These are phyloP conservation scores for Halcyon chelicuti DNA, from an alignment of 2,797 vertebrate species.

Conservation along the genomic window DNA sequence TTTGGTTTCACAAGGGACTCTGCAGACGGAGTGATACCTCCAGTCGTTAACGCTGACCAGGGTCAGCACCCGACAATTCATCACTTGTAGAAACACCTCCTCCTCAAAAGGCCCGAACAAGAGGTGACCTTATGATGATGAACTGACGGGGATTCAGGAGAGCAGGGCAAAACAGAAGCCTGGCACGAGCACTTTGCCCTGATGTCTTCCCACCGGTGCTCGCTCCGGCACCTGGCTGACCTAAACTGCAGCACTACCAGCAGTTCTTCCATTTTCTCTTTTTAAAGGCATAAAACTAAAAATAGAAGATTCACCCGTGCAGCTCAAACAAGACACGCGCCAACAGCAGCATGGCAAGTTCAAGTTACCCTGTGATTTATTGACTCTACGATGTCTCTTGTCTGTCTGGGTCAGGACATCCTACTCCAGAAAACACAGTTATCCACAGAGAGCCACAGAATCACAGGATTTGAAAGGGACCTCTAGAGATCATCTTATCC, in stretches of 20 bases:
- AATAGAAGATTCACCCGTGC: accelerated
- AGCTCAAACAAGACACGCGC: background rate
- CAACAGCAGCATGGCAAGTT: accelerated
- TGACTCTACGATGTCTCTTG: background rate
- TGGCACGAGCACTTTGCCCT: background rate
- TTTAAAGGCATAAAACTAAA: background rate
- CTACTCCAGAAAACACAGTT: background rate
- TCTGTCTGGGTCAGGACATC: background rate
- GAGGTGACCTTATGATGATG: background rate
- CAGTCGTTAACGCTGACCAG: background rate
- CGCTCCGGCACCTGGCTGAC: background rate
- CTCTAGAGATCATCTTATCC: background rate
- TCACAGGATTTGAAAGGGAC: background rate
- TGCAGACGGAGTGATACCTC: background rate
- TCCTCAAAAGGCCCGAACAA: background rate
- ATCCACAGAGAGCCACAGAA: background rate
- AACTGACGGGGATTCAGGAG: background rate
- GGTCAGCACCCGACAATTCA: background rate
- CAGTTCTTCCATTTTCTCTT: background rate
- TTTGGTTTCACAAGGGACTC: background rate
- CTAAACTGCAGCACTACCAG: background rate
- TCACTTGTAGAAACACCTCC: background rate
- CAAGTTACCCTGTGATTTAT: background rate
- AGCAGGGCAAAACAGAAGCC: background rate
- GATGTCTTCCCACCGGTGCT: background rate